A percentile compares a stretch with the other conserved stretches of the same genome.
These are phyloP conservation scores for Philereme vetulata DNA, from an alignment of 2,888 invertebrate species.

Conservation along the genomic window DNA sequence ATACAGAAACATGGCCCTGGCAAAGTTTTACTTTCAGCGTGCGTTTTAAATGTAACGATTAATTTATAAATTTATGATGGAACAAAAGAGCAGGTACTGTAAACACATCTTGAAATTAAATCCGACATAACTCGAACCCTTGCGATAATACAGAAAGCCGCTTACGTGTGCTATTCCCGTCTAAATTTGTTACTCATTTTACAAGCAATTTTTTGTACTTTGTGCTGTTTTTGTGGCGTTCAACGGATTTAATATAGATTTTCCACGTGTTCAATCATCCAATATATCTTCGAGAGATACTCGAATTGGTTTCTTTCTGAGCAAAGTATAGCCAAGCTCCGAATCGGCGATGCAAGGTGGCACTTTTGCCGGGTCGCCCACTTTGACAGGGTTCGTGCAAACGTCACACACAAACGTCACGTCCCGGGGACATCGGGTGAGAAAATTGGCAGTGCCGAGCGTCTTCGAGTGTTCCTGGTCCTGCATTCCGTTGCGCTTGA, in stretches of 20 bases:
- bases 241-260: conserved; percentile 13
- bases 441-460: conserved; percentile 69
- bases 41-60: conserved; percentile 11
- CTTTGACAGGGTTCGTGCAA: conserved; percentile 50
- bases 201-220: conserved; percentile 36
- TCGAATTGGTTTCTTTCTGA: conserved; percentile 64
- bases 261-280: conserved; percentile 50
- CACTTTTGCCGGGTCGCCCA: conserved; percentile 65
- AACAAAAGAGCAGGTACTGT: conserved; percentile 32
- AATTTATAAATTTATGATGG: conserved; percentile 18
- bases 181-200: conserved; percentile 41
- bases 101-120: conserved; percentile 37
- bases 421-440: conserved; percentile 63
- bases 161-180: conserved; percentile 46
- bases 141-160: conserved; percentile 44
- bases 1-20: not conserved
- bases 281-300: conserved; percentile 65
- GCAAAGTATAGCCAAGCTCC: conserved; percentile 43
- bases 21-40: conserved; percentile 1
- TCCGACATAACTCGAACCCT: conserved; percentile 35
- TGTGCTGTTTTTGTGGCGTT: conserved; percentile 19
- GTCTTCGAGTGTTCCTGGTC: conserved; percentile 73
- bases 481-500: conserved; percentile 79
- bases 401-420: conserved; percentile 64
- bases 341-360: conserved; percentile 47